These are phyloP conservation scores for Mesocricetus auratus DNA, from an alignment of 2,113 vertebrate species.

Conservation along the genomic window DNA sequence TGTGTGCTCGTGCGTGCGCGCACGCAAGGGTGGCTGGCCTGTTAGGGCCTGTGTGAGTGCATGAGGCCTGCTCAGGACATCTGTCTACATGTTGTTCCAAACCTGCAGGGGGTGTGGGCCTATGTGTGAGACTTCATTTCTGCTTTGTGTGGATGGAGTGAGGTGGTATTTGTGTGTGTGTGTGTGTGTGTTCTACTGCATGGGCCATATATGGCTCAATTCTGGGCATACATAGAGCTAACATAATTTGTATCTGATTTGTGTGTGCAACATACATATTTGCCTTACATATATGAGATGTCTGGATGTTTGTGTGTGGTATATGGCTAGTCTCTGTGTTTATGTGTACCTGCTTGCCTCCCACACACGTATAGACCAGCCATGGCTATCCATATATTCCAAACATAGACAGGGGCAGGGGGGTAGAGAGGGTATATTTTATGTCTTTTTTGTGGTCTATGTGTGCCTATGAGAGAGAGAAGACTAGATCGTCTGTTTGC, in stretches of 20 bases:
- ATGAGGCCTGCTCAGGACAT: conserved; percentile 1
- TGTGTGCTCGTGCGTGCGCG: too few species aligned
- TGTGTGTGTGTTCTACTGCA: not conserved
- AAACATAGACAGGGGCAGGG: not conserved
- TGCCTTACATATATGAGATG: not conserved
- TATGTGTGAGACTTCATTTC: not conserved
- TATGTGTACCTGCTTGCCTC: not conserved
- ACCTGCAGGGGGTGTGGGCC: conserved; percentile 28
- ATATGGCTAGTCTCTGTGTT: not conserved
- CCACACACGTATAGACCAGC: not conserved
- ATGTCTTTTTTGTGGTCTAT: not conserved
- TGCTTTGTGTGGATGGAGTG: not conserved
- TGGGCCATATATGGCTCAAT: not conserved
- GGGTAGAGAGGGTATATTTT: too few species aligned
- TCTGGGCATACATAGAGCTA: not conserved
- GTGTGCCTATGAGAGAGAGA: not conserved
- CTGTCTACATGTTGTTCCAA: not conserved
- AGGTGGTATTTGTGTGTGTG: not conserved
- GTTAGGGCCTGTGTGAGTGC: not conserved
- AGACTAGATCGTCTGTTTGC: not conserved
- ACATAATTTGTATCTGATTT: not conserved
- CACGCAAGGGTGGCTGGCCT: not conserved
- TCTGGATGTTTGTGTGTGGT: not conserved
- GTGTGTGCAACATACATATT: not conserved
- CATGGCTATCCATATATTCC: not conserved